Conservation (phyloP, 2,113 vertebrate species). For the Urocitellus parryii region DNA sequence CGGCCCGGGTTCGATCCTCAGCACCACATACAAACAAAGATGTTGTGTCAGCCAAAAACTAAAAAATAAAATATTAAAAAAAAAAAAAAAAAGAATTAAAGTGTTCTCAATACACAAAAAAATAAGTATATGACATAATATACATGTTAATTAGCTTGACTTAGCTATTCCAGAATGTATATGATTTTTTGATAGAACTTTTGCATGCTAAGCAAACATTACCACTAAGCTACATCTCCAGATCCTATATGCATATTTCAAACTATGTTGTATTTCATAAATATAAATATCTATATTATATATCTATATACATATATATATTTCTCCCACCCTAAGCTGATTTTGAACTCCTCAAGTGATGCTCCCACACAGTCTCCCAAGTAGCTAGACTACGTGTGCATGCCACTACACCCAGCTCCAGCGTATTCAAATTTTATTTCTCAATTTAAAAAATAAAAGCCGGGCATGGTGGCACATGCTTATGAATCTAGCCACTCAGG, state of each 20-base stretch:
- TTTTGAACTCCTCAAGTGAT: too few species aligned
- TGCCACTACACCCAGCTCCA: neutral
- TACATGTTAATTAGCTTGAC: neutral
- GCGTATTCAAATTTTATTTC: neutral
- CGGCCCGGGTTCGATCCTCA: too few species aligned
- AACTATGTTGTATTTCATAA: neutral
- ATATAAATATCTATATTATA: neutral
- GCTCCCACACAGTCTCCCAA: neutral
- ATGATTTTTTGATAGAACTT: neutral
- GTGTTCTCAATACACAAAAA: neutral
- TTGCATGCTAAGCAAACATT: neutral
- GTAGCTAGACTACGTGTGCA: neutral
- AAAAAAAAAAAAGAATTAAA: too few species aligned
- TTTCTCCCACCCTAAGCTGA: too few species aligned
- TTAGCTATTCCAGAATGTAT: neutral
- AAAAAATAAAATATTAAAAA: too few species aligned
- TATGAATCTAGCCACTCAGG: too few species aligned
- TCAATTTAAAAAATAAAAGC: neutral
- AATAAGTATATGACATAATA: neutral
- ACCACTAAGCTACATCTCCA: neutral
- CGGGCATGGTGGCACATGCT: too few species aligned
- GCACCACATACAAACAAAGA: too few species aligned
- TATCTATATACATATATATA: neutral
- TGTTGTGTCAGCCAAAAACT: too few species aligned
- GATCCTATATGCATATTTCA: neutral